These are phyloP conservation scores for Hymenochirus boettgeri DNA, from an alignment of 2,113 vertebrate species.

Conservation along the genomic window DNA sequence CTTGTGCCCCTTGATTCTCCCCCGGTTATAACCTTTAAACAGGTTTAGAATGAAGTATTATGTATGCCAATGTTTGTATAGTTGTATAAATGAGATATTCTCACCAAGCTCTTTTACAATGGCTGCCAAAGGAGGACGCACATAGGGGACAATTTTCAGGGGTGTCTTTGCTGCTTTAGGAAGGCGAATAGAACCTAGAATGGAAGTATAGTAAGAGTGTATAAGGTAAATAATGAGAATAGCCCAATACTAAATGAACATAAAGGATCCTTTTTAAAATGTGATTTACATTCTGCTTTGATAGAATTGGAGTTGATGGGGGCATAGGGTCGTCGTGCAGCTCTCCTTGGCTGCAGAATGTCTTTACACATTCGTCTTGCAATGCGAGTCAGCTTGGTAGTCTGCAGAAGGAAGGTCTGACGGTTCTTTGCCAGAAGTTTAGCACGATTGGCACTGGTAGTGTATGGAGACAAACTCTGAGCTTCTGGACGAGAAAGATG, in stretches of 20 bases:
- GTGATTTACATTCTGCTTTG: slow-evolving; percentile 83
- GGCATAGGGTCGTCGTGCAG: slow-evolving; percentile 82
- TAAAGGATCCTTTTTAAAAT: background rate
- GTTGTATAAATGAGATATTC: slow-evolving; percentile 17
- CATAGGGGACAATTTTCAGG: slow-evolving; percentile 70
- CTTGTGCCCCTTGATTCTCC: too few species aligned
- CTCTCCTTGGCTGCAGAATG: slow-evolving; percentile 81
- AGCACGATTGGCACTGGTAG: slow-evolving; percentile 82
- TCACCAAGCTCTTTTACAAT: slow-evolving; percentile 88
- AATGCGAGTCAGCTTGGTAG: slow-evolving; percentile 86
- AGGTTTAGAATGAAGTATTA: too few species aligned
- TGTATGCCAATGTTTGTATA: too few species aligned
- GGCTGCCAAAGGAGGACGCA: slow-evolving; percentile 72
- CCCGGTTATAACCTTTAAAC: too few species aligned
- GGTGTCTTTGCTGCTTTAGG: slow-evolving; percentile 84
- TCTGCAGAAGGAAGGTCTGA: slow-evolving; percentile 89
- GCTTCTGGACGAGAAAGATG: slow-evolving; percentile 86
- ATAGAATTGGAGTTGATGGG: slow-evolving; percentile 92
- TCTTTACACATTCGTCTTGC: slow-evolving; percentile 86
- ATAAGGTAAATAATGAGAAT: too few species aligned
- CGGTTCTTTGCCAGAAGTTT: slow-evolving; percentile 91
- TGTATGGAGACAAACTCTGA: slow-evolving; percentile 83
- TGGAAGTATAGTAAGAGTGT: too few species aligned
- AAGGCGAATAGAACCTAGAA: slow-evolving; percentile 81
- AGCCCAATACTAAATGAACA: too few species aligned